phyloP scores from a whole-genome alignment of 2,888 invertebrate species.

The Sinotaia quadrata region DNA sequence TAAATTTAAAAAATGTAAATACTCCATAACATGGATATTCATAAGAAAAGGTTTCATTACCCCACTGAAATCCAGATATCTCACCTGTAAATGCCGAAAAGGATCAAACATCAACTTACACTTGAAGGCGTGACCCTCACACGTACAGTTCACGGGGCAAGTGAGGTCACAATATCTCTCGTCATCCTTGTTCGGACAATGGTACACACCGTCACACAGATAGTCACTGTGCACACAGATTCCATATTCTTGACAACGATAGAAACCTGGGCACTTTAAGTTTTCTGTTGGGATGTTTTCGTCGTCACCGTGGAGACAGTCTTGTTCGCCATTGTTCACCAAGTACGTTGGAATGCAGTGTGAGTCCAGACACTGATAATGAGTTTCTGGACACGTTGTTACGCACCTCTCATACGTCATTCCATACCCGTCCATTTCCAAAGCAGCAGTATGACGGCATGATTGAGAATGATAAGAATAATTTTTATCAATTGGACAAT shows the following conservation, averaged over 20 bases:
- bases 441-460: not conserved
- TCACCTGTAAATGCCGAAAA: not conserved
- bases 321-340: constrained; percentile 27
- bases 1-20: constrained; percentile 21
- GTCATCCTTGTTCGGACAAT: constrained; percentile 33
- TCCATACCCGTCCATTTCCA: constrained; percentile 30
- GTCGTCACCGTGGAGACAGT: constrained; percentile 30
- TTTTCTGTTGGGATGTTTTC: constrained; percentile 17
- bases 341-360: constrained; percentile 32
- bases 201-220: constrained; percentile 31
- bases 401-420: constrained; percentile 7
- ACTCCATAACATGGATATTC: constrained; percentile 3
- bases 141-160: constrained; percentile 25
- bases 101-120: constrained; percentile 9
- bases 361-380: constrained; percentile 18
- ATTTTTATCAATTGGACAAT: not conserved
- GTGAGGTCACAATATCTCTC: constrained; percentile 16
- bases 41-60: not conserved
- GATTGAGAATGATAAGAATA: not conserved
- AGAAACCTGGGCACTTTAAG: constrained; percentile 24
- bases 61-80: constrained; percentile 18
- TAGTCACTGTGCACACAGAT: constrained; percentile 27
- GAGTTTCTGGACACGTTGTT: constrained; percentile 6
- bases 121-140: constrained; percentile 19
- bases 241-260: constrained; percentile 25